Base-by-base conservation (phyloP, 2,797 vertebrate species). In the Microctenopoma stevenorrisi region DNA sequence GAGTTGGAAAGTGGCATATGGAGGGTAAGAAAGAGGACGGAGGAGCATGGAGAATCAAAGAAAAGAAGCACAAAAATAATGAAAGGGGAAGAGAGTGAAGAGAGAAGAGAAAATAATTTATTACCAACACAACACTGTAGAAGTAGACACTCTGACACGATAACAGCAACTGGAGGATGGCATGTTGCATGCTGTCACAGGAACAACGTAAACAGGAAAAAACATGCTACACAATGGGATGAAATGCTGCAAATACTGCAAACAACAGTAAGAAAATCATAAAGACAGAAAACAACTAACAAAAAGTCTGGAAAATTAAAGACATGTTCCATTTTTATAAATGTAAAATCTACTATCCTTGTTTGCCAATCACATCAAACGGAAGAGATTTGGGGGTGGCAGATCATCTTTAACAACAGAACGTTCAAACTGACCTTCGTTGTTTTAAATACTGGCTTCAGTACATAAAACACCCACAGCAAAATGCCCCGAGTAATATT, bases 101-200 rank as follows among this genome's bases (percentile, higher is more conserved):
- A 47, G 64, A 69, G 12, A 69, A 11, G 30, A 37, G 72, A 69
- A 15, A 28, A 55, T 1, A 51, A 33, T 72, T 78, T 11, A 70
- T 61, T 64, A 82, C 18, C 43, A 68, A 38, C 10, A 38, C 7
- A 59, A 46, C 7, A 52, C 13, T 15, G 40, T 40, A 40, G 4
- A 59, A 33, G 11, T 8, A 30, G 48, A 57, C 42, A 40, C 55
- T 64, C 8, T 51, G 50, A 67, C 49, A 70, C 64, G 56, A 68
- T 14, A 22, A 52, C 10, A 16, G 25, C 0, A 16, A 56, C 49
- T 58, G 61, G 44, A 40, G 33, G 72, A 71, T 58, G 65, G 72
- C 43, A 46, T n/a, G 64, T 30, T 47, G 44, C 88, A 88, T 87
- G 87, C 88, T 37, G 63, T 65, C 66, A 80, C 72, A 37, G 35